phyloP scores from a whole-genome alignment of 2,888 invertebrate genomes.

The Allacma fusca region DNA sequence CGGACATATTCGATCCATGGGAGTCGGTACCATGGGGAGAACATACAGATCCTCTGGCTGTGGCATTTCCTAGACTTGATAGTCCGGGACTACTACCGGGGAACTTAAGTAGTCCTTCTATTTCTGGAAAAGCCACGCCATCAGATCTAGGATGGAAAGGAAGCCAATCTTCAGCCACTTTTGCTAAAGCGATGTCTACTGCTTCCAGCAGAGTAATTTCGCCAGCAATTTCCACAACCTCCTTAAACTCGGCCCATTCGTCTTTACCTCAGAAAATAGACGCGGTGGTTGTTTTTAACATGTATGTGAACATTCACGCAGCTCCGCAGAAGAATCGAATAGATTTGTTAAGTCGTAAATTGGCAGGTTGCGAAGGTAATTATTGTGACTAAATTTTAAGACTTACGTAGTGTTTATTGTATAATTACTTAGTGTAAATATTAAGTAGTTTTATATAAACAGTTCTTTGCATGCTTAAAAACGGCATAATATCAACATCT shows the following conservation, averaged over 20 bases:
- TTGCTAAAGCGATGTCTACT: background rate
- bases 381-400: background rate
- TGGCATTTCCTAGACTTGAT: constrained; percentile 15
- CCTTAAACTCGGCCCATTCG: background rate
- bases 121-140: background rate
- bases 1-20: constrained; percentile 21
- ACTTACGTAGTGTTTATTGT: too few species aligned
- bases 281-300: background rate
- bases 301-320: background rate
- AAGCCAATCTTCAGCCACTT: background rate
- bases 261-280: background rate
- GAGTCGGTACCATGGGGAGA: constrained; percentile 14
- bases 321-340: background rate
- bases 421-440: too few species aligned
- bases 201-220: background rate
- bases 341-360: background rate
- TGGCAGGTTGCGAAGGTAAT: background rate
- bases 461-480: too few species aligned
- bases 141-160: background rate
- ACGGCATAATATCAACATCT: too few species aligned
- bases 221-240: background rate
- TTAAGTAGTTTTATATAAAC: too few species aligned
- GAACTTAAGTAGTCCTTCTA: background rate
- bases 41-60: constrained; percentile 29
- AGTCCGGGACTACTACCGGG: background rate